Conservation (phyloP, 2,797 vertebrate species). For the Oophaga sylvatica region DNA sequence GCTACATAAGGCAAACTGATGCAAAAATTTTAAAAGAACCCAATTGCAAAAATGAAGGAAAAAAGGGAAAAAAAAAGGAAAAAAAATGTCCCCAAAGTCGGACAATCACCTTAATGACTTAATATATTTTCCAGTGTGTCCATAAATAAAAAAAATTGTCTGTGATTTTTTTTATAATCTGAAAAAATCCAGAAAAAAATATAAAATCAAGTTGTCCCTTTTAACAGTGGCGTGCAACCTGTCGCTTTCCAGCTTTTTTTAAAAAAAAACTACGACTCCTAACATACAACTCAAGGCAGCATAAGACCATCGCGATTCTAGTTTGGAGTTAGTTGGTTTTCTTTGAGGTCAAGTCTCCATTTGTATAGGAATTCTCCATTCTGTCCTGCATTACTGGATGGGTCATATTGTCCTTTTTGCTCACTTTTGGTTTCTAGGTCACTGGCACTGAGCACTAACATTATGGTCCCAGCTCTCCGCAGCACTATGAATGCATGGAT, state of each 20-base stretch:
- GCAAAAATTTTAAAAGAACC: too few relatives aligned
- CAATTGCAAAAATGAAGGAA: too few relatives aligned
- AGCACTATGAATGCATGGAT: constrained; percentile 42
- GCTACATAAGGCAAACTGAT: too few relatives aligned
- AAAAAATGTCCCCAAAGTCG: too few relatives aligned
- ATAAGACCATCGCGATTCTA: background rate
- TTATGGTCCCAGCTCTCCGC: constrained; percentile 10
- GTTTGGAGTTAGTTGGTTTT: background rate
- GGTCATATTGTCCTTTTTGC: background rate
- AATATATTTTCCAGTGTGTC: too few relatives aligned
- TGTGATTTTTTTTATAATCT: too few relatives aligned
- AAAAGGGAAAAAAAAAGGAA: too few relatives aligned
- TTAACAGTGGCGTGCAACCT: background rate
- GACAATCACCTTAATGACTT: too few relatives aligned
- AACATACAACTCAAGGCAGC: background rate
- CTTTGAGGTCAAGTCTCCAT: background rate
- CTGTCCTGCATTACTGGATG: background rate
- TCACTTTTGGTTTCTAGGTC: background rate
- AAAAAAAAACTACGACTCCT: background rate
- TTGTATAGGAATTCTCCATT: background rate
- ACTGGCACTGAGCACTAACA: background rate
- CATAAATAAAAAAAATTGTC: too few relatives aligned
- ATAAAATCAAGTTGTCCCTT: too few relatives aligned
- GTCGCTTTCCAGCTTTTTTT: background rate
- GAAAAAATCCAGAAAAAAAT: too few relatives aligned